Percentiles rank a stretch among this genome's conserved stretches.
These are phyloP conservation scores for Lepidochitona cinerea DNA, from an alignment of 2,888 invertebrate genomes.

Conservation along the genomic window DNA sequence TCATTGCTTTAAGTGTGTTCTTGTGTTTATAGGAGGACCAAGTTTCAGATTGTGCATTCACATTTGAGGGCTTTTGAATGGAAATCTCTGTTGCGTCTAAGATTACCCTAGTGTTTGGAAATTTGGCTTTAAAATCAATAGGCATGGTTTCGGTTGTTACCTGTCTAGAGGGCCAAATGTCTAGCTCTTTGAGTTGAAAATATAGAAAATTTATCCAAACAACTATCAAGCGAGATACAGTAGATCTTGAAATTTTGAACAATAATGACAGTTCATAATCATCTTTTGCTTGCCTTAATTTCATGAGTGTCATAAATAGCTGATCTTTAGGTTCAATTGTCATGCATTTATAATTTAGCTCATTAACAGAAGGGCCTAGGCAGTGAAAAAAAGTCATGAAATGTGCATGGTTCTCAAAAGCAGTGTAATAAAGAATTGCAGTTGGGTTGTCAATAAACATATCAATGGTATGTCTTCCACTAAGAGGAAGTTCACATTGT, in stretches of 20 bases:
- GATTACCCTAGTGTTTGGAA: constrained; percentile 34
- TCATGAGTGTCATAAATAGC: constrained; percentile 31
- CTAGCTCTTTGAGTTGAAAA: constrained; percentile 31
- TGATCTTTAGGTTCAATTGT: constrained; percentile 21
- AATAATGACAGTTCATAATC: constrained; percentile 30
- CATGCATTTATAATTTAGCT: constrained; percentile 9
- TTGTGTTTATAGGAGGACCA: constrained; percentile 39
- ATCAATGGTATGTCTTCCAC: constrained; percentile 11
- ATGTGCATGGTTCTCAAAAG: constrained; percentile 15
- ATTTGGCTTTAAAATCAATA: constrained; percentile 27
- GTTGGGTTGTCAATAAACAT: constrained; percentile 1
- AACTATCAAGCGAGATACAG: constrained; percentile 23
- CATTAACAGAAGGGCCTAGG: constrained; percentile 11
- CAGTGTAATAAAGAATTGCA: constrained; percentile 18
- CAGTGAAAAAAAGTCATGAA: constrained; percentile 17
- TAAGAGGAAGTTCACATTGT: too few species aligned
- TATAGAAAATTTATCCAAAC: constrained; percentile 37
- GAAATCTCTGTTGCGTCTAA: constrained; percentile 41
- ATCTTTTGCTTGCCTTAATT: constrained; percentile 31
- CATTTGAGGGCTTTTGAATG: constrained; percentile 34
- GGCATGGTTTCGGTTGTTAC: constrained; percentile 28
- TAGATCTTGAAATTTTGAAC: constrained; percentile 22
- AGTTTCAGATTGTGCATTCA: constrained; percentile 28
- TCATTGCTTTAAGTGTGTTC: constrained; percentile 37
- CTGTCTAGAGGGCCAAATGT: constrained; percentile 32